phyloP scores from a whole-genome alignment of 2,113 vertebrate species.

The Xiphias gladius region DNA sequence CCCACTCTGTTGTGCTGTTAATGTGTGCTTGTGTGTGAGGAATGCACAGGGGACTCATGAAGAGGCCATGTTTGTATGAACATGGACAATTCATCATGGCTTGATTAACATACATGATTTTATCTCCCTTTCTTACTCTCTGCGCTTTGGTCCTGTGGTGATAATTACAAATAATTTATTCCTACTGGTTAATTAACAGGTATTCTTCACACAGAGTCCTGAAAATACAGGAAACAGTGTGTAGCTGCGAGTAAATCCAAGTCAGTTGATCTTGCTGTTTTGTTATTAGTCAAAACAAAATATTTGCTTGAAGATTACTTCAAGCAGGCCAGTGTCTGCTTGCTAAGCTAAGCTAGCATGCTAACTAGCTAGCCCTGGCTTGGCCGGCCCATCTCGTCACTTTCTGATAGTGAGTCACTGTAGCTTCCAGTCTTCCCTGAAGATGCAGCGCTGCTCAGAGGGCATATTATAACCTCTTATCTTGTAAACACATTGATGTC shows the following conservation, averaged over 20 bases:
- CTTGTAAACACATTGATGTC: no score
- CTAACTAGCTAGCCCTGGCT: no score
- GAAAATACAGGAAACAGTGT: conserved; percentile 40
- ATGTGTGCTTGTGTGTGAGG: conserved; percentile 49
- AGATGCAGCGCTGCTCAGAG: no score
- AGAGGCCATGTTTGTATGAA: conserved; percentile 79
- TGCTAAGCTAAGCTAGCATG: not conserved
- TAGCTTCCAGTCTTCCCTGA: no score
- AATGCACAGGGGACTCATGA: conserved; percentile 81
- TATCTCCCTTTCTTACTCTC: conserved; percentile 51
- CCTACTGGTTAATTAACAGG: conserved; percentile 74
- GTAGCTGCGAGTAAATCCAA: conserved; percentile 2
- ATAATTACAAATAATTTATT: conserved; percentile 82
- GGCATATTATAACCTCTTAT: no score
- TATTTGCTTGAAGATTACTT: not conserved
- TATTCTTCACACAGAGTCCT: conserved; percentile 42
- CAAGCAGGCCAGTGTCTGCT: not conserved
- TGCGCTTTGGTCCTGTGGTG: conserved; percentile 61
- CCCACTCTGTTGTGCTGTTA: conserved; percentile 66
- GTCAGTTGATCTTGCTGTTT: conserved; percentile 11
- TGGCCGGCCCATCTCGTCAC: no score
- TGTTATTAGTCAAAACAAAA: conserved; percentile 14
- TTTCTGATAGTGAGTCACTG: no score
- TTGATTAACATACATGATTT: conserved; percentile 84
- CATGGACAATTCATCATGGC: conserved; percentile 82